Evolutionary conservation across 2,888 invertebrate species (phyloP).

Genomic region (Glyphotaelius pellucidus): DNA sequence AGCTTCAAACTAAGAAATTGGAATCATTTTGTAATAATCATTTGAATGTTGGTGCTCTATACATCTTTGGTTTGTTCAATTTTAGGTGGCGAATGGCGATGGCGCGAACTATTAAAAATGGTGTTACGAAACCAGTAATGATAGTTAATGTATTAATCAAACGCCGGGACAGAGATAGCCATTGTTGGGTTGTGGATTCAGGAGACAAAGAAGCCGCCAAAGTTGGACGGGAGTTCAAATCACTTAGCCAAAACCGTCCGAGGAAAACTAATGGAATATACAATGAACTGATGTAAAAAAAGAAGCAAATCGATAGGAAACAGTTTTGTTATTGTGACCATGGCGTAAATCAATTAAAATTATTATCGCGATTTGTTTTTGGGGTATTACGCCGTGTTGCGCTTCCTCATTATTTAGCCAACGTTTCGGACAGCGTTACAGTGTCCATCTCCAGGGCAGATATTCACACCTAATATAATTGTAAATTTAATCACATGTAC

Average conservation of each 20-base stretch:
- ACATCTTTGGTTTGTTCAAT: background rate
- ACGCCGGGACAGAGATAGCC: background rate
- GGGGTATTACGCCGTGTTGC: too few species aligned
- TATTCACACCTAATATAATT: too few species aligned
- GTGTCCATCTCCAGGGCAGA: too few species aligned
- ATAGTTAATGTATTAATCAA: constrained; percentile 32
- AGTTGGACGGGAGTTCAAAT: background rate
- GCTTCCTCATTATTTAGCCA: too few species aligned
- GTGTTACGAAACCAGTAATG: background rate
- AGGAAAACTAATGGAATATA: constrained; percentile 9
- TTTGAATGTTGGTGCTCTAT: background rate
- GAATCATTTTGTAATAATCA: background rate
- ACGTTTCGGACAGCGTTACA: too few species aligned
- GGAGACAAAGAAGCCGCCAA: constrained; percentile 25
- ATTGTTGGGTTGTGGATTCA: constrained; percentile 5
- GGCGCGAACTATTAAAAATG: background rate
- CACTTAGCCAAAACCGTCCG: constrained; percentile 1
- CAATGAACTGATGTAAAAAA: background rate
- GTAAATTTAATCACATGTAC: too few species aligned
- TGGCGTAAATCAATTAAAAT: background rate
- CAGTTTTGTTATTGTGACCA: background rate
- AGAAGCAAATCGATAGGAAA: background rate
- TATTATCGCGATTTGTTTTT: too few species aligned
- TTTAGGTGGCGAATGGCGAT: background rate
- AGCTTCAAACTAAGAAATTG: background rate